Base-by-base conservation (phyloP, 2,113 vertebrate genomes). In the Pontoporia blainvillei region DNA sequence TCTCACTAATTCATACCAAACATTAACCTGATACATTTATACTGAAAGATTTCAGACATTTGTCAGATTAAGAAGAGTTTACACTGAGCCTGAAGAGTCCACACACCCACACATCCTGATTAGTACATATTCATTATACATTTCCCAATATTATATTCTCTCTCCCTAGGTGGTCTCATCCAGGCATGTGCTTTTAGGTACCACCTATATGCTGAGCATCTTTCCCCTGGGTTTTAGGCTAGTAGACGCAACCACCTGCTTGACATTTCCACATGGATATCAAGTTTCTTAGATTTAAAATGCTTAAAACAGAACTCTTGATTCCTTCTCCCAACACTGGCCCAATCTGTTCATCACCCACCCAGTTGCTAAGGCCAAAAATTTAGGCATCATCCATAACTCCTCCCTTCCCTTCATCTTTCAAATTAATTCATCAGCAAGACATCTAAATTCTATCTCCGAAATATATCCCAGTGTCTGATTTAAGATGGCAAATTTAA, bases 221-320 rank as follows among this genome's bases (percentile, higher is more conserved):
- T n/a, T 76, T 75, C n/a, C 73, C 3, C 49, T 66, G 66, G 86
- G 8, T 29, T 87, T 86, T 84, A 59, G 27, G n/a, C 31, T 44
- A 44, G 36, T 12, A 67, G 72, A 73, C 15, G 39, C 17, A 76
- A 92, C 76, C 31, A 82, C 76, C 23, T 67, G 69, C 52, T 61
- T 79, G 34, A 59, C 61, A 86, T 39, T 90, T 88, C 92, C 41
- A 86, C 7, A 54, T 21, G 20, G 71, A 54, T 69, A 54, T 62
- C 46, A 89, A 69, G 41, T 64, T 93, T 93, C 91, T 95, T 72
- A 52, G n/a, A 87, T 29, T 64, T 86, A 93, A 86, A 76, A 86
- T 73, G 39, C 71, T 81, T 86, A 59, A 14, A 31, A 27, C 1
- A 76, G 41, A 82, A 93, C 36, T 59, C 61, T 54, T 44, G 39